Evolutionary conservation across 2,113 vertebrate genomes (phyloP).

Genomic region (Myanophis thanlyinensis): DNA sequence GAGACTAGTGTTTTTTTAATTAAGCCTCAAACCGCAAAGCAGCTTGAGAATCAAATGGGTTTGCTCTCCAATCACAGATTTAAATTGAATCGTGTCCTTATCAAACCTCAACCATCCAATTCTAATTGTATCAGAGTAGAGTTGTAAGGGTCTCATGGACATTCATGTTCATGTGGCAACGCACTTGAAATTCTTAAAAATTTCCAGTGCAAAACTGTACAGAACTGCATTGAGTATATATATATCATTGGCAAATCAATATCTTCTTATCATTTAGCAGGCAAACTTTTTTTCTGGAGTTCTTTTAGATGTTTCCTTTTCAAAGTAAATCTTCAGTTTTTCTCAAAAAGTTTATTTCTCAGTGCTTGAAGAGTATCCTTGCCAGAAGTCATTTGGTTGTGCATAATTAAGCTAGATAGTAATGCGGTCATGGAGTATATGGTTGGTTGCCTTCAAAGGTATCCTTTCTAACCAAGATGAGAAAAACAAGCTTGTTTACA

Average conservation of each 20-base stretch:
- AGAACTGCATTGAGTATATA: not conserved
- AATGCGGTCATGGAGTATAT: not conserved
- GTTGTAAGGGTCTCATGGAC: not conserved
- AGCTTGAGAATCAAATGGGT: not conserved
- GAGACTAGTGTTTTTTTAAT: not conserved
- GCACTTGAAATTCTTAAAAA: not conserved
- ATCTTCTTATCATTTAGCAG: slow-evolving; percentile 26
- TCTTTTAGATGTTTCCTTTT: not conserved
- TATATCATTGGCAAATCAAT: not conserved
- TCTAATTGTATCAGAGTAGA: not conserved
- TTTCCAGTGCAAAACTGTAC: not conserved
- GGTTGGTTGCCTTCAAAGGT: slow-evolving; percentile 16
- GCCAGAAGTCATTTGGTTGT: slow-evolving; percentile 4
- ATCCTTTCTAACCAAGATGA: not conserved
- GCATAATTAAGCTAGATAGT: slow-evolving; percentile 9
- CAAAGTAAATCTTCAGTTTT: not conserved
- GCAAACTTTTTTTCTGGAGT: not conserved
- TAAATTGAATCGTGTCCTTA: not conserved
- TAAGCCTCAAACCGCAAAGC: not conserved
- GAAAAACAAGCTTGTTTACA: slow-evolving; percentile 28
- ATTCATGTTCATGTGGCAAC: not conserved
- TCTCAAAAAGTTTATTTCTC: not conserved
- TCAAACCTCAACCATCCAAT: not conserved
- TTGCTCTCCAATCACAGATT: not conserved
- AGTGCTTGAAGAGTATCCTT: not conserved